A percentile compares a stretch with the other conserved stretches of the same genome.
These are phyloP conservation scores for Cyanoderma ruficeps DNA, from an alignment of 2,113 vertebrate species.

Conservation along the genomic window DNA sequence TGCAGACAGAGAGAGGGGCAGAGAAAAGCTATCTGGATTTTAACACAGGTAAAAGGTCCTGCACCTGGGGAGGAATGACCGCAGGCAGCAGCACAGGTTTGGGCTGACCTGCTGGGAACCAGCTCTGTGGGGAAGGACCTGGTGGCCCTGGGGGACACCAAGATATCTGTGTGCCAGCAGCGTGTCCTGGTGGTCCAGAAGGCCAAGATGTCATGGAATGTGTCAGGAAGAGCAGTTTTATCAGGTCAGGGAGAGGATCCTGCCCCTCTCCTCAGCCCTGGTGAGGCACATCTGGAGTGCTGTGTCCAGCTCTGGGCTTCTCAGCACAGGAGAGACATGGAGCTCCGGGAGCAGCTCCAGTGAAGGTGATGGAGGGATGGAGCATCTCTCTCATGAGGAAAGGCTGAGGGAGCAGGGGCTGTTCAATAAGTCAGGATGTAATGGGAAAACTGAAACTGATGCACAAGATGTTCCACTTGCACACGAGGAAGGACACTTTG, in stretches of 20 bases:
- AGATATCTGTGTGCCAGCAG: neutral
- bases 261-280: neutral
- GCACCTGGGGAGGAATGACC: neutral
- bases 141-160: neutral
- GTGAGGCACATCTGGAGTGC: neutral
- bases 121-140: neutral
- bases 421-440: neutral
- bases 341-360: too few relatives aligned
- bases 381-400: neutral
- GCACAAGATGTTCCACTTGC: neutral
- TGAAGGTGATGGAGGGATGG: neutral
- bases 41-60: neutral
- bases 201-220: accelerated
- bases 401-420: neutral
- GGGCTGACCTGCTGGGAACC: neutral
- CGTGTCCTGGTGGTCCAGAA: neutral
- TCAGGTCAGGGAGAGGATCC: neutral
- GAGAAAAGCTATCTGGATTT: neutral
- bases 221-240: neutral
- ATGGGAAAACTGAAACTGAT: neutral
- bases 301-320: neutral
- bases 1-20: neutral
- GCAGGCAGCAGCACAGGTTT: neutral
- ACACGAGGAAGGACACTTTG: neutral
- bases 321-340: accelerated